Base-by-base conservation (phyloP, 2,797 vertebrate genomes). In the Benthosema pterotum region DNA sequence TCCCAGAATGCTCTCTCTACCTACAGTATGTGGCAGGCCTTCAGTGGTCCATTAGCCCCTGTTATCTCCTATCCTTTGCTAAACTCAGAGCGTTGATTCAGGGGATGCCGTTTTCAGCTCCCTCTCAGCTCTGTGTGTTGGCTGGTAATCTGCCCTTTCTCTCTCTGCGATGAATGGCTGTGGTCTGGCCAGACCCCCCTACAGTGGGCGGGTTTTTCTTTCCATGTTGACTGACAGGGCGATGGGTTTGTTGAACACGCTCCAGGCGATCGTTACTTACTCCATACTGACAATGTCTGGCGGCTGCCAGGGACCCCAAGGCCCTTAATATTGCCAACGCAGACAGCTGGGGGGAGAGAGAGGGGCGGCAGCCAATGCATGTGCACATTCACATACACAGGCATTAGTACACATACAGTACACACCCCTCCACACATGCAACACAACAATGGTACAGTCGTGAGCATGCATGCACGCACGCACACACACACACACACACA, bases 261-360 rank as follows among this genome's bases (percentile, higher is more conserved):
- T 87, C 86, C 91, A 89, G 72, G 68, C 62, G 85, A 69, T 87
- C 78, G 55, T 83, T 86, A 67, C 55, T 65, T 83, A 82, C 77
- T 80, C 67, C 79, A 83, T 79, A 38, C 46, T 68, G 77, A 83
- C 46, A 19, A 70, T 15, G 60, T 38, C 62, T 42, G 63, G 69
- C 72, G 87, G 67, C 76, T 51, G 3, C 55, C 69, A 67, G 46
- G 3, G 63, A 13, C 32, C 50, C 16, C 52, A 58, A 43, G 47
- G 72, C 61, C 60, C 52, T 9, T 63, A 38, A 38, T 8, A 48
- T 68, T 17, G 52, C 79, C 82, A 84, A 43, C 19, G 0, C 17
- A 28, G 82, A 89, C 91, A 91, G 90, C 83, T 91, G 89, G 78
- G 32, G 32, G 32, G 32, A 5, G 12, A n/a, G n/a, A n/a, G 43